phyloP scores from a whole-genome alignment of 2,113 vertebrate genomes.

The Butorides virescens region DNA sequence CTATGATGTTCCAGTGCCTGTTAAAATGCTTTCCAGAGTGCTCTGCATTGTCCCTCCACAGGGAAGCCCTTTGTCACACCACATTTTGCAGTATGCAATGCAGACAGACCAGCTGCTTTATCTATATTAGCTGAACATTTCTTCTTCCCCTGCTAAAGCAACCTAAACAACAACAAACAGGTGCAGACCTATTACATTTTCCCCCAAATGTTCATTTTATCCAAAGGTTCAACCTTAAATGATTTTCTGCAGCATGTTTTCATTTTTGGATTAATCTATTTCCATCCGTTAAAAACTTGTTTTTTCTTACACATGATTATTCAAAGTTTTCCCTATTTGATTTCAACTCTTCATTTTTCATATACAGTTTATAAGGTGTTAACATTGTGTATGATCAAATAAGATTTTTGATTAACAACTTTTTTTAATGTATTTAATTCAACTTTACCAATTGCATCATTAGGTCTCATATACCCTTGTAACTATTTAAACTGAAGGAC shows the following conservation, averaged over 20 bases:
- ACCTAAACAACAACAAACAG: neutral
- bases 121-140: neutral
- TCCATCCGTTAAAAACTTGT: neutral
- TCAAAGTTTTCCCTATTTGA: neutral
- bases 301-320: neutral
- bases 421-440: neutral
- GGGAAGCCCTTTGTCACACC: neutral
- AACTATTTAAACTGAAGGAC: neutral
- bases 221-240: neutral
- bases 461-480: neutral
- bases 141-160: neutral
- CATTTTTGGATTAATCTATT: neutral
- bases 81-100: neutral
- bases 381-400: neutral
- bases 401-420: neutral
- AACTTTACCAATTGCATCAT: neutral
- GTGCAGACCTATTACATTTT: neutral
- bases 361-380: neutral
- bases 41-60: neutral
- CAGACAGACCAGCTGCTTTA: neutral
- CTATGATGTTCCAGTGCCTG: neutral
- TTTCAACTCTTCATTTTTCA: neutral
- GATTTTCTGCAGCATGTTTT: neutral
- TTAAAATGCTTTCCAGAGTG: neutral
- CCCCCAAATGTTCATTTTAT: neutral